Base-by-base conservation (phyloP, 2,888 invertebrate genomes). In the Crepidodera aurea region DNA sequence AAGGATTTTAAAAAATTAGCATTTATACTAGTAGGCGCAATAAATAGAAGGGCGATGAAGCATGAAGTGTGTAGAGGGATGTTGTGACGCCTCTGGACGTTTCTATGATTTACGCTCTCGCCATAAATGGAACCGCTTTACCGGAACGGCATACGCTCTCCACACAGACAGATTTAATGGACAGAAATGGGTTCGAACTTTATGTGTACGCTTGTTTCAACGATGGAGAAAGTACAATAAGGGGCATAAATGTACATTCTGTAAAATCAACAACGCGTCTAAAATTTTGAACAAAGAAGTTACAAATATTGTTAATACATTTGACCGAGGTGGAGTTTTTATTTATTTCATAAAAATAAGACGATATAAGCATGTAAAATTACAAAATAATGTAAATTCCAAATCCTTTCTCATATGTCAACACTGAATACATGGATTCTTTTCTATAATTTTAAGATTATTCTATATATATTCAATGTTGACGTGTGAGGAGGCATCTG, bases 101-200 rank as follows among this genome's bases (percentile, higher is more conserved):
- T 68, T 69, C 70, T 69, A 73, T 77, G 76, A 79, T 79, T 77
- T 78, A 79, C 70, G 74, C 75, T 70, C 73, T 66, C 66, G 71
- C 65, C 67, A 69, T 76, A 76, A 78, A 79, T 78, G 68, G 75
- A 72, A 75, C 70, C 78, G 76, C 76, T 78, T 77, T 74, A 76
- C 74, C 75, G 71, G 75, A 75, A 77, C 75, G 73, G 40, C 50
- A 44, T 27, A 60, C 58, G 58, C 53, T 57, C 56, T 48, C 48
- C 48, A 48, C 39, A 44, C 56, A 44, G 56, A 57, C 58, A 39
- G 54, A 62, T 58, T 62, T 62, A 62, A 62, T 62, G 58, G 55
- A 51, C 46, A 56, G 51, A 64, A 48, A 48, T 48, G 48, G 48
- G 27, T 48, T 25, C 12, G 27, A 29, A 48, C 27, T 48, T 48